Conservation (phyloP, 2,888 invertebrate genomes). For the Hypolimnas misippus region DNA sequence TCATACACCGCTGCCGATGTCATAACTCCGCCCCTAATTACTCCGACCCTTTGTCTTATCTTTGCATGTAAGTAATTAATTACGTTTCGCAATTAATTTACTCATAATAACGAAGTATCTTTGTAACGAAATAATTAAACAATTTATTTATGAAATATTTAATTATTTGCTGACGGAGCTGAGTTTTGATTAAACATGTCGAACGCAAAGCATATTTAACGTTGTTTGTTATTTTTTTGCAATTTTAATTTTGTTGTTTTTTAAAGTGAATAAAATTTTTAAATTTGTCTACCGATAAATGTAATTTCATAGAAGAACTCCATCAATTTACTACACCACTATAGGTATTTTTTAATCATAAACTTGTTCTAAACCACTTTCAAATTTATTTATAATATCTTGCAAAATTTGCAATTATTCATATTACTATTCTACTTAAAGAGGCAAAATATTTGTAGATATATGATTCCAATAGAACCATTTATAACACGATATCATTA, state of each 20-base stretch:
- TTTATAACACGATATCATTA: not conserved
- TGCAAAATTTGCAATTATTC: too few relatives aligned
- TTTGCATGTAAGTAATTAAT: slow-evolving; percentile 71
- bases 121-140: slow-evolving; percentile 44
- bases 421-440: too few relatives aligned
- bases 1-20: slow-evolving; percentile 51
- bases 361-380: too few relatives aligned
- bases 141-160: slow-evolving; percentile 33
- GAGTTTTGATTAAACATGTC: slow-evolving; percentile 33
- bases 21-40: slow-evolving; percentile 60
- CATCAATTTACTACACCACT: too few relatives aligned
- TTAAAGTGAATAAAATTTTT: not conserved
- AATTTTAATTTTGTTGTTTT: too few relatives aligned
- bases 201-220: slow-evolving; percentile 5
- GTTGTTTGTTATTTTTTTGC: not conserved
- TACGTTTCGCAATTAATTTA: slow-evolving; percentile 70
- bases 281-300: not conserved
- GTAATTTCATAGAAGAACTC: too few relatives aligned
- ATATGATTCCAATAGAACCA: not conserved
- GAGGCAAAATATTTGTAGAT: too few relatives aligned
- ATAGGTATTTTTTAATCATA: too few relatives aligned
- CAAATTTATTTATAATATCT: too few relatives aligned
- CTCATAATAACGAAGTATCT: slow-evolving; percentile 58
- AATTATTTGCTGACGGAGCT: slow-evolving; percentile 25
- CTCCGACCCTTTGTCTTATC: slow-evolving; percentile 59